Evolutionary conservation across 2,888 invertebrate species (phyloP).

Genomic region (Bibio marci): DNA sequence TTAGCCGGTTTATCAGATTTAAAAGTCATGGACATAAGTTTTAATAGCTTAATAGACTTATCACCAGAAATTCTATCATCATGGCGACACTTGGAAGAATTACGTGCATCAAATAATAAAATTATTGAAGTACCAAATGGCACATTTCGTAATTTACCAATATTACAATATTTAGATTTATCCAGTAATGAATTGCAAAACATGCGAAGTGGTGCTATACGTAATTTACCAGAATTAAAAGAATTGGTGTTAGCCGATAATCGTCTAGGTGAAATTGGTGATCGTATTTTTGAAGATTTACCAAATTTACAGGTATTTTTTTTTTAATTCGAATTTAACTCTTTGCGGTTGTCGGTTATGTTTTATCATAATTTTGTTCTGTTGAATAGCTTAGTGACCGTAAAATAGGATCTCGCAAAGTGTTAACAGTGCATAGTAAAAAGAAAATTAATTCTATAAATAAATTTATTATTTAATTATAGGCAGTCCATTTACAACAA

Average conservation of each 20-base stretch:
- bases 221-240: conserved; percentile 47
- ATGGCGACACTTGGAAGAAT: conserved; percentile 47
- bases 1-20: conserved; percentile 50
- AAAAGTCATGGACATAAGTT: conserved; percentile 57
- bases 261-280: conserved; percentile 55
- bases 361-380: no score
- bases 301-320: conserved; percentile 47
- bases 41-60: conserved; percentile 54
- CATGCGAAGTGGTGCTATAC: conserved; percentile 54
- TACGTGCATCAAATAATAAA: conserved; percentile 59
- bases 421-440: no score
- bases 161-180: conserved; percentile 56
- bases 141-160: conserved; percentile 51
- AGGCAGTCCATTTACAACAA: conserved; percentile 56
- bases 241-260: conserved; percentile 55
- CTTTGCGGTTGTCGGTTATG: no score
- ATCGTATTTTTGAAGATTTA: conserved; percentile 57
- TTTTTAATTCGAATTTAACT: neutral
- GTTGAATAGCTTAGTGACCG: no score
- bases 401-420: no score
- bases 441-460: no score
- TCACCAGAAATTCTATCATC: conserved; percentile 51
- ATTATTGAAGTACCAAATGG: conserved; percentile 51
- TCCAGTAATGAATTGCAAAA: conserved; percentile 64
- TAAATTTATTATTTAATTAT: conserved; percentile 9